phyloP scores from a whole-genome alignment of 1,140 invertebrate species.

The Drosophila micromelanica region DNA sequence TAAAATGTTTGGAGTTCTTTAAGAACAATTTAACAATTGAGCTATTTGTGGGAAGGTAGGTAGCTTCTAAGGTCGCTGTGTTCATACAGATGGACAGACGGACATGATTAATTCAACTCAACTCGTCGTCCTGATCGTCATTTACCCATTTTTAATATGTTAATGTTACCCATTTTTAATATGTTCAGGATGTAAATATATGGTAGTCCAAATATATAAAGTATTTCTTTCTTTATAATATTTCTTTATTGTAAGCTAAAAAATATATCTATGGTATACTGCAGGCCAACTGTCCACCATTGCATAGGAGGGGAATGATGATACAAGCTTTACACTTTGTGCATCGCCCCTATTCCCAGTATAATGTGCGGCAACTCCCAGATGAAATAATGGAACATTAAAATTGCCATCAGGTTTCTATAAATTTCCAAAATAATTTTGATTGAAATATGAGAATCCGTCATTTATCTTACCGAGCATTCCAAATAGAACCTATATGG shows the following conservation, averaged over 20 bases:
- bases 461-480: constrained; percentile 11
- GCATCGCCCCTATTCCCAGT: constrained; percentile 13
- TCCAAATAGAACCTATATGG: constrained; percentile 85
- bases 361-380: constrained; percentile 26
- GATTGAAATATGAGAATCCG: neutral
- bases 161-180: no score
- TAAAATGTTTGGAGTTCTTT: no score
- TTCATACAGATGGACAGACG: no score
- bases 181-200: no score
- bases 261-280: constrained; percentile 37
- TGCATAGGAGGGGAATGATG: constrained; percentile 34
- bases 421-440: neutral
- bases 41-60: no score
- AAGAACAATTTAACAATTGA: no score
- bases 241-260: neutral
- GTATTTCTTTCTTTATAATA: no score
- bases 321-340: constrained; percentile 13
- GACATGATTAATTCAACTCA: no score
- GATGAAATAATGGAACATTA: neutral
- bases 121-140: no score
- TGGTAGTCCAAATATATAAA: no score
- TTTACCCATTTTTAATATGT: no score
- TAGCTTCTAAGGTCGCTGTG: no score
- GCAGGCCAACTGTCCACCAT: constrained; percentile 38
- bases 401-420: constrained; percentile 36